A percentile compares a stretch with the other conserved stretches of the same genome.
Conservation (phyloP, 2,113 vertebrate genomes). For the Polyodon spathula region DNA sequence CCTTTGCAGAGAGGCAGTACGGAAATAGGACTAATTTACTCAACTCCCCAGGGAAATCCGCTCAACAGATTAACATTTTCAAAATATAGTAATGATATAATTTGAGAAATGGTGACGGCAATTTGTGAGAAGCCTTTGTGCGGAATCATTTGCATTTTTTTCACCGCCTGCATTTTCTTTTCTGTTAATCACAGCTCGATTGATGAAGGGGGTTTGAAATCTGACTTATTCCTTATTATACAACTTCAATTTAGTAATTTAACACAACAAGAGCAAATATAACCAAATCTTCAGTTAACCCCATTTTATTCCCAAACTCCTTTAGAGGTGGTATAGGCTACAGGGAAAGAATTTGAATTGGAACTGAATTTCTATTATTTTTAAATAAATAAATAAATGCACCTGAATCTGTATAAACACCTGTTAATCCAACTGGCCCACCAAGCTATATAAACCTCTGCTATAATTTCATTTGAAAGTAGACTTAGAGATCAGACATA, state of each 20-base stretch:
- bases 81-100: slow-evolving; percentile 99
- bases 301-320: slow-evolving; percentile 83
- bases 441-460: no score
- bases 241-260: slow-evolving; percentile 98
- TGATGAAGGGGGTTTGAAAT: slow-evolving; percentile 94
- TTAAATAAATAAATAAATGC: no score
- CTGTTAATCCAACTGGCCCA: no score
- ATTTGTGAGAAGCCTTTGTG: slow-evolving; percentile 99
- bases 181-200: slow-evolving; percentile 97
- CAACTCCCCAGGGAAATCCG: slow-evolving; percentile 99
- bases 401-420: no score
- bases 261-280: slow-evolving; percentile 90
- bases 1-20: slow-evolving; percentile 93
- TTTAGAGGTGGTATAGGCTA: slow-evolving; percentile 67
- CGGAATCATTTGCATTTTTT: slow-evolving; percentile 97
- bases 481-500: no score
- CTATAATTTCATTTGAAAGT: no score
- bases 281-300: slow-evolving; percentile 87
- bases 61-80: slow-evolving; percentile 99
- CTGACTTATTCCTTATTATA: slow-evolving; percentile 98
- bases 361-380: slow-evolving; percentile 77
- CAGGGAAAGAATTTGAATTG: slow-evolving; percentile 73
- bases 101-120: slow-evolving; percentile 99
- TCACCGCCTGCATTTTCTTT: slow-evolving; percentile 83
- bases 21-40: slow-evolving; percentile 99